Evolutionary conservation across 2,888 invertebrate genomes (phyloP), one percentile per base, ranked within the genome.

Genomic region (Terebella lapidaria): DNA sequence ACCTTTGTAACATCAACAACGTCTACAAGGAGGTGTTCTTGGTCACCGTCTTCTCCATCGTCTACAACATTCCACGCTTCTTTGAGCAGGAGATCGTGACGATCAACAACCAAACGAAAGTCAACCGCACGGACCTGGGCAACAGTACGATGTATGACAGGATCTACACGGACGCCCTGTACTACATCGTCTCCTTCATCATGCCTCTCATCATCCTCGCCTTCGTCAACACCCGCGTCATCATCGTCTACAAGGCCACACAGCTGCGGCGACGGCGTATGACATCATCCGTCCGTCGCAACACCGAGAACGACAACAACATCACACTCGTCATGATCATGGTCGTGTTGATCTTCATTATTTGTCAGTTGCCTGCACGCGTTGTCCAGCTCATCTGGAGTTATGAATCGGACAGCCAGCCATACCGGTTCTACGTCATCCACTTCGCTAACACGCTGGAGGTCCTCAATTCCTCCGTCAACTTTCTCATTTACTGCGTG

Each of bases 271-370:
- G 57, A n/a, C 54, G 58, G 15, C 51, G 59, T 3, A 61, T 60
- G 54, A 46, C 59, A 3, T 45, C 35, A 5, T n/a, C 5, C 20
- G 0, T 24, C 35, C 18, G 25, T 18, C 30, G 58, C 24, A 29
- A 55, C 47, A 22, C 57, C 54, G 61, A 66, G 46, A 60, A 61
- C 20, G 67, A 67, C 46, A 62, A 65, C 56, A 63, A 67, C 57
- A 68, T 68, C 56, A 67, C 68, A 2, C 59, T 63, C 3, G 68
- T 68, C 29, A 68, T 68, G 68, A 65, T 68, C 52, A 62, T 68
- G 42, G 62, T 68, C 28, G 65, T 68, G 28, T 58, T 65, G 22
- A 58, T 66, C 1, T 68, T 68, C 61, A 68, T 68, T 63, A 18
- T 64, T 30, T 68, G 67, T 49, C 68, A 65, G 55, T 63, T 67